phyloP scores from a whole-genome alignment of 1,140 invertebrate species.

The Eufriesea mexicana region DNA sequence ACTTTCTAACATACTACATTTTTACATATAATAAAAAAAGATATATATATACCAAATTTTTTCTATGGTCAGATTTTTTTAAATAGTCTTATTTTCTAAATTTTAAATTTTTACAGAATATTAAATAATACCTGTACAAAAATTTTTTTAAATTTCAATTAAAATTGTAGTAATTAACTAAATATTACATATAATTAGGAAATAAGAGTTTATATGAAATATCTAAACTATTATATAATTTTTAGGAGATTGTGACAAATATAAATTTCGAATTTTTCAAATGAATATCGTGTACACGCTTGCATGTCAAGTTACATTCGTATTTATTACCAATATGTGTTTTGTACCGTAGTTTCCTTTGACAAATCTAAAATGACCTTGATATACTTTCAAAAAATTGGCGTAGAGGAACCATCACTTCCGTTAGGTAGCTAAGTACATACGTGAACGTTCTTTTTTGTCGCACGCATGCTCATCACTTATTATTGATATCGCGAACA shows the following conservation, averaged over 20 bases:
- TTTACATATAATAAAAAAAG: neutral
- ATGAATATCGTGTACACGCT: neutral
- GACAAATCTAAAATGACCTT: conserved; percentile 36
- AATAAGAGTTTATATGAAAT: neutral
- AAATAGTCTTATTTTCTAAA: neutral
- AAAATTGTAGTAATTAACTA: no score
- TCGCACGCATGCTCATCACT: conserved; percentile 50
- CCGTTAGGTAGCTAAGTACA: conserved; percentile 13
- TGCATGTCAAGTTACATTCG: neutral
- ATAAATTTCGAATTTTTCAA: neutral
- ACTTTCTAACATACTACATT: neutral
- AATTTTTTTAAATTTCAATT: no score
- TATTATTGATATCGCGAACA: conserved; percentile 51
- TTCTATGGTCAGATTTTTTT: neutral
- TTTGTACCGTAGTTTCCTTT: conserved; percentile 13
- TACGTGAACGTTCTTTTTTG: conserved; percentile 46
- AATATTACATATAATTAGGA: no score
- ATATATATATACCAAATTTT: neutral
- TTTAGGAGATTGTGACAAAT: neutral
- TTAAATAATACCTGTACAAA: neutral
- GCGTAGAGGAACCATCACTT: conserved; percentile 26
- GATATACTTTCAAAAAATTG: conserved; percentile 44
- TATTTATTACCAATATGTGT: neutral
- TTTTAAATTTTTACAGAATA: neutral
- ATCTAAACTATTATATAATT: neutral